Conservation (phyloP, 2,888 invertebrate genomes). For the Emmelina monodactyla region DNA sequence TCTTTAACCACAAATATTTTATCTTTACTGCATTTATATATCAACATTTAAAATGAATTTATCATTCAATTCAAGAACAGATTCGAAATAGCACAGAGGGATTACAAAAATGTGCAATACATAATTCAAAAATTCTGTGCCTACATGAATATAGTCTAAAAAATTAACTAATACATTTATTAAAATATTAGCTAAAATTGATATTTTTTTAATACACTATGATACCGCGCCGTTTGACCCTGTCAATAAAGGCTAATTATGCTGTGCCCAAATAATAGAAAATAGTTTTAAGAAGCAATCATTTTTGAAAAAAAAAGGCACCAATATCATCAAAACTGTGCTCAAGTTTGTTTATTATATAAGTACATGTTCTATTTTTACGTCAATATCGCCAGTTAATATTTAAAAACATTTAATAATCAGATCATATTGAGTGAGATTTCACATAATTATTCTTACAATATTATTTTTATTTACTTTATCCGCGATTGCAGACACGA, state of each 20-base stretch:
- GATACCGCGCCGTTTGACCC: slow-evolving; percentile 53
- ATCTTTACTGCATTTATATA: background rate
- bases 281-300: slow-evolving; percentile 15
- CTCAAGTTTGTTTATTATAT: background rate
- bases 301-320: slow-evolving; percentile 24
- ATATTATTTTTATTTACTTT: too few species aligned
- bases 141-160: slow-evolving; percentile 42
- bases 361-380: too few species aligned
- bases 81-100: slow-evolving; percentile 26
- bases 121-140: slow-evolving; percentile 43
- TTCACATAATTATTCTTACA: too few species aligned
- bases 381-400: too few species aligned
- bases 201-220: slow-evolving; percentile 41
- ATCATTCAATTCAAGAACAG: background rate
- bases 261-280: slow-evolving; percentile 9
- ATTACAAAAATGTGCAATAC: slow-evolving; percentile 43
- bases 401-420: background rate
- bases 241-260: slow-evolving; percentile 55
- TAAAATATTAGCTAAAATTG: slow-evolving; percentile 47
- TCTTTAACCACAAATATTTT: background rate
- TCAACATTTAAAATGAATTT: background rate
- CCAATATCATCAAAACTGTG: slow-evolving; percentile 15
- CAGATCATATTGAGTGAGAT: background rate
- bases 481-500: too few species aligned
- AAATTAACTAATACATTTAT: slow-evolving; percentile 47